Base-by-base conservation (phyloP, 2,113 vertebrate species). In the Elephantulus edwardii region DNA sequence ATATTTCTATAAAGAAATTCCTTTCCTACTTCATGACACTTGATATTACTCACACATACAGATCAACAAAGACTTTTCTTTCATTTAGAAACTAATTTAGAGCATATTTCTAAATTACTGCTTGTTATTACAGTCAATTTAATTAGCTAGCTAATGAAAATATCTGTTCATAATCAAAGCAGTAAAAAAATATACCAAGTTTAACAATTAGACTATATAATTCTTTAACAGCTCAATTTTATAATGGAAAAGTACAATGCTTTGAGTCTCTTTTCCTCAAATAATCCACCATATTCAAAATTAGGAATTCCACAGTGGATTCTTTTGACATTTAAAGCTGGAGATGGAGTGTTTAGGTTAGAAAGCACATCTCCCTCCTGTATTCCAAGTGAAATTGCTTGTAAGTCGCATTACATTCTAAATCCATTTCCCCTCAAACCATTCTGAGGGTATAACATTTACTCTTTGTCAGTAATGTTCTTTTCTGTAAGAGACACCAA, bases 71-170 rank as follows among this genome's bases (percentile, higher is more conserved):
- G 95, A 95, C 96, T 97, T 96, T 89, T 91, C 96, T 97, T 96
- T 96, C 90, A 88, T 96, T 96, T 96, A 94, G 96, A 96, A 97
- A 96, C 94, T 97, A 96, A 97, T 97, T 97, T 97, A 95, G 95
- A 97, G 95, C 95, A 91, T 97, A 97, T 96, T 97, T 97, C 97
- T 96, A 97, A 97, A 97, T 97, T 96, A 95, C 92, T 95, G 91
- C 93, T 97, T 97, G 95, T 96, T 97, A 97, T 96, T 97, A 85
- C 89, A 96, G 93, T 96, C 97, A 97, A 97, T 97, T 96, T 97
- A 97, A 97, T 97, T 97, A 97, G 96, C 91, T 97, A 95, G 92
- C 93, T 97, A 98, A 97, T 97, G 97, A 97, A 95, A 97, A 96
- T 97, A 97, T 97, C 96, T 97, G 95, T 96, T 98, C 97, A 96